Evolutionary conservation across 2,113 vertebrate species (phyloP), one percentile per base, ranked within the genome.

Genomic region (Callopanchax toddi): DNA sequence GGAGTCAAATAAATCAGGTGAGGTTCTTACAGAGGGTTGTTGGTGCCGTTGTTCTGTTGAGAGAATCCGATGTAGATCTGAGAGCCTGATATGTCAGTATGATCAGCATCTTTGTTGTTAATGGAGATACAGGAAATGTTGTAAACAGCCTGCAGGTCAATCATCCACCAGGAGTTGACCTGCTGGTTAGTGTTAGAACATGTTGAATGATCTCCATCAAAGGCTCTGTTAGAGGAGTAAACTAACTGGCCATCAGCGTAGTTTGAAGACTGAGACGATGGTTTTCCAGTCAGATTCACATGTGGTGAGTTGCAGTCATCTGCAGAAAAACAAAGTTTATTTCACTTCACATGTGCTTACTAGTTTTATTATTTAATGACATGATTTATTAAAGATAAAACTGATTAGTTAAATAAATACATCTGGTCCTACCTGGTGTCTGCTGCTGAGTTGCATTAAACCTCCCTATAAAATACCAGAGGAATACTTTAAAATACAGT

Each of bases 171-270:
- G 46, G 60, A 40, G 12, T 20, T 51, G 2, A 0, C 3, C 1
- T 18, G 2, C 0, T 25, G 0, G 2, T 3, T 0, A 2, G 60
- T 42, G 37, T 32, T 4, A 32, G 48, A 21, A 32, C 37, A 63
- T 22, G 48, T 37, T 4, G 4, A 6, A 0, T 0, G 0, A 20
- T 65, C 13, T 0, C 21, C 62, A 5, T 65, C 40, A 0, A 18
- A 5, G 13, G 50, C 62, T 37, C 20, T 45, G 26, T 18, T 11
- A 37, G 26, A n/a, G 13, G 0, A 4, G 29, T 1, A 36, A 0
- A 0, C 5, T 13, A 0, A 0, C 0, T 0, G 2, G 7, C 5
- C 0, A 7, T 13, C 1, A 18, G 5, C 3, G 4, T 11, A 45
- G 20, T 0, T n/a, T 36, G 20, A 45, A 18, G 61, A 64, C 26